Evolutionary conservation across 2,888 invertebrate species (phyloP), one percentile per base, ranked within the genome.

Genomic region (Aporophyla nigra): DNA sequence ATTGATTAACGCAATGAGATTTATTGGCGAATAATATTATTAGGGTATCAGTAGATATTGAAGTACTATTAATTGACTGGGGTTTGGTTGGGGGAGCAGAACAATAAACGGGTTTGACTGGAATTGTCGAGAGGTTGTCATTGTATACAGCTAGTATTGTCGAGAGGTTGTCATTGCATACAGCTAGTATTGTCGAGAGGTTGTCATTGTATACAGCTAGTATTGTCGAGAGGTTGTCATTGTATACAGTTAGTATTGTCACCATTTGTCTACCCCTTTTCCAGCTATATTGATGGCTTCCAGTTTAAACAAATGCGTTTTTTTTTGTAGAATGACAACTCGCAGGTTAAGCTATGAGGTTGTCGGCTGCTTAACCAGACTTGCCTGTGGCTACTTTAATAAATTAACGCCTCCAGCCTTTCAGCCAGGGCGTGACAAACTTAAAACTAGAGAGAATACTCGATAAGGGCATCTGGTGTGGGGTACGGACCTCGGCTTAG

Each of bases 1-100:
- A 78, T 74, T 82, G 61, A 70, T 74, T 63, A 59, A 68, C 27
- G 19, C 33, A 56, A 58, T 69, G 16, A 61, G 56, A 58, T 73
- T 62, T 69, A 67, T 58, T 33, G 49, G 21, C 24, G 7, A 2
- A 14, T 56, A 51, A 62, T 67, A 1, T 27, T 46, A 76, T 59
- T 58, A n/a, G 9, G 1, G 7, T 56, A 54, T 78, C 58, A 62
- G 51, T 51, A 56, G 54, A 54, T 76, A 49, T 59, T 46, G 40
- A 46, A 43, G 5, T 14, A 5, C n/a, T 0, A 46, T 33, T 62
- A 16, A 63, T 54, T 33, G n/a, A 24, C 9, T 19, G 24, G 19
- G 12, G 9, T 68, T 5, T 43, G 10, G 0, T 2, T 27, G 0
- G 0, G 68, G 6, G 6, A 1, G 40, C 9, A 1, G 4, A 59